phyloP scores from a whole-genome alignment of 1,140 invertebrate species.

The Zaprionus lachaisei region DNA sequence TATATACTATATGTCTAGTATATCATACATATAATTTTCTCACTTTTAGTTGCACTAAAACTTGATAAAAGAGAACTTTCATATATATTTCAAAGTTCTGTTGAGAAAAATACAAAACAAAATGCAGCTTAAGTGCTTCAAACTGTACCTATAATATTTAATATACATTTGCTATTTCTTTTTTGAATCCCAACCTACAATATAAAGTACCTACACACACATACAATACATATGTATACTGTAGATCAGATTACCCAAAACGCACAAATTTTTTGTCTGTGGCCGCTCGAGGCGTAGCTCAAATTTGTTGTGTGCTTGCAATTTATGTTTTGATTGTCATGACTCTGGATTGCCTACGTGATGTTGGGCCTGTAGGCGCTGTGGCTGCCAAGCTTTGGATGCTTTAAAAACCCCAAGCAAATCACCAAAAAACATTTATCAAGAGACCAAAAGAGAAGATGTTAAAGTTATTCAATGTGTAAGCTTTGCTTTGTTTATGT shows the following conservation, averaged over 20 bases:
- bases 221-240: background rate
- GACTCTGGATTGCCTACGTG: background rate
- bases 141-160: too few species aligned
- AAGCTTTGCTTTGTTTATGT: background rate
- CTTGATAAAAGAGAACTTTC: too few species aligned
- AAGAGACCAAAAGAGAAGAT: background rate
- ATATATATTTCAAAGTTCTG: too few species aligned
- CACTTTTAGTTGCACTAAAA: too few species aligned
- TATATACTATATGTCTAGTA: too few species aligned
- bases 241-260: background rate
- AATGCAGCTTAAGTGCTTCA: too few species aligned
- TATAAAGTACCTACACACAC: background rate
- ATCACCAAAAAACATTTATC: background rate
- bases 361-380: background rate
- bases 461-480: background rate
- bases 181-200: background rate
- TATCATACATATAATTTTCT: too few species aligned
- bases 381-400: background rate
- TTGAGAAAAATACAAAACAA: too few species aligned
- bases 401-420: background rate
- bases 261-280: too few species aligned
- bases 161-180: background rate
- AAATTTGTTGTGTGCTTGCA: background rate
- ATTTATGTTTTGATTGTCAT: conserved; percentile 3
- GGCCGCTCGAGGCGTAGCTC: background rate